These are phyloP conservation scores for Neoscelio sp. DNA, from an alignment of 2,888 invertebrate genomes.

Conservation along the genomic window DNA sequence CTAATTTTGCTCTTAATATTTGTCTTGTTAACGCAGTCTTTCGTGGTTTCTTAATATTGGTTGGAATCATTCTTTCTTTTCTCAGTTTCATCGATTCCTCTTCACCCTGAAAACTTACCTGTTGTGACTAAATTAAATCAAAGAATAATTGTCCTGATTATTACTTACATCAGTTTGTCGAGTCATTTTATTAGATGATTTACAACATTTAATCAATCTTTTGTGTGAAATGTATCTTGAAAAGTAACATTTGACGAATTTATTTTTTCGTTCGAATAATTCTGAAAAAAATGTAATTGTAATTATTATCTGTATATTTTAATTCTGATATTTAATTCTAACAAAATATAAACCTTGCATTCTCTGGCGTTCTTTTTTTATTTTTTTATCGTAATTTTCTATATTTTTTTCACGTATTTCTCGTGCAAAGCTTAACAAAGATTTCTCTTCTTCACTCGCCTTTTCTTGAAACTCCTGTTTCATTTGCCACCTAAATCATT, in stretches of 20 bases:
- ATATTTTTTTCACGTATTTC: conserved; percentile 71
- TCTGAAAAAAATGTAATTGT: conserved; percentile 63
- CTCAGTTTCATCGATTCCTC: no score
- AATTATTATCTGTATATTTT: conserved; percentile 21
- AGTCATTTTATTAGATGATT: conserved; percentile 31
- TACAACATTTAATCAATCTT: conserved; percentile 70
- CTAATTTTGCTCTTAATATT: conserved; percentile 8
- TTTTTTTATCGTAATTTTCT: conserved; percentile 73
- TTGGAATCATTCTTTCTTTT: neutral
- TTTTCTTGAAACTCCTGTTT: conserved; percentile 71
- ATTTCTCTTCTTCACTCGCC: conserved; percentile 71
- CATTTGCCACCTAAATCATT: conserved; percentile 73
- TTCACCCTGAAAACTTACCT: no score
- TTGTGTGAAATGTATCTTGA: conserved; percentile 60
- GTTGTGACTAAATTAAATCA: no score
- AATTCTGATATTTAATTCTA: neutral
- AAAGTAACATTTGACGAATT: conserved; percentile 70
- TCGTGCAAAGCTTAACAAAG: conserved; percentile 67
- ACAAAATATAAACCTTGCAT: conserved; percentile 69
- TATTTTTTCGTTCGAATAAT: conserved; percentile 67
- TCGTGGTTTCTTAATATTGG: no score
- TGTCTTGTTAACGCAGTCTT: neutral
- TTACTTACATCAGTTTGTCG: no score
- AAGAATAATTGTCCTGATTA: no score
- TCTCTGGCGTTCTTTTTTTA: conserved; percentile 70